Evolutionary conservation across 2,888 invertebrate genomes (phyloP).

Genomic region (Ophion costatus): DNA sequence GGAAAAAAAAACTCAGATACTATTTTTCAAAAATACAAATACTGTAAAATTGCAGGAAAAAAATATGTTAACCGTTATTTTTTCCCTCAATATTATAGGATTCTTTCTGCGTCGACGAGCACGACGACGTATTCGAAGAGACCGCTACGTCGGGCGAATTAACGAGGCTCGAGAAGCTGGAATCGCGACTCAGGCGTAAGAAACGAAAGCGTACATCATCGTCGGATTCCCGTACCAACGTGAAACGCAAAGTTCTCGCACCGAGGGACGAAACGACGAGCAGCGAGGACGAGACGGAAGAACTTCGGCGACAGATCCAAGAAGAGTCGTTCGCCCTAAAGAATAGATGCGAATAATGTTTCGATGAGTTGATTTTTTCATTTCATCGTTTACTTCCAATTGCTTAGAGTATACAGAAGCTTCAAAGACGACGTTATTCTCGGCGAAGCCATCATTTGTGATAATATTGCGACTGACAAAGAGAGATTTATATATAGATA

Average conservation of each 20-base stretch:
- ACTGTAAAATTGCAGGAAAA: too few relatives aligned
- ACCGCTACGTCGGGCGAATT: conserved; percentile 47
- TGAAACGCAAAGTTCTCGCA: conserved; percentile 56
- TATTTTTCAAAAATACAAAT: too few relatives aligned
- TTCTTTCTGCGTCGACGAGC: conserved; percentile 76
- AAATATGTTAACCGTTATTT: too few relatives aligned
- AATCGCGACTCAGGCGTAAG: conserved; percentile 62
- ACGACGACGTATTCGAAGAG: conserved; percentile 53
- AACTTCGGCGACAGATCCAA: conserved; percentile 72
- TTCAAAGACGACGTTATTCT: not conserved
- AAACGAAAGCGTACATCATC: conserved; percentile 70
- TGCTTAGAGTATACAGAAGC: not conserved
- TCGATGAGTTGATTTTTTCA: not conserved
- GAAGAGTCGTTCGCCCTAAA: conserved; percentile 70
- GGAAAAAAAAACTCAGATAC: too few relatives aligned
- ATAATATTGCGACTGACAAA: conserved; percentile 16
- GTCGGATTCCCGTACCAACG: conserved; percentile 45
- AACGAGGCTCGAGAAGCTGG: conserved; percentile 71
- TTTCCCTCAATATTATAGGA: conserved; percentile 70
- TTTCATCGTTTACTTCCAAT: conserved; percentile 18
- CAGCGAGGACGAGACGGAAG: conserved; percentile 78
- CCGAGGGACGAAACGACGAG: conserved; percentile 64
- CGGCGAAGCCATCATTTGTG: conserved; percentile 30
- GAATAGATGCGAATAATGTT: conserved; percentile 18
- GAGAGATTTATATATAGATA: not conserved